phyloP scores from a whole-genome alignment of 2,797 vertebrate genomes.

The Distichodus sexfasciatus region DNA sequence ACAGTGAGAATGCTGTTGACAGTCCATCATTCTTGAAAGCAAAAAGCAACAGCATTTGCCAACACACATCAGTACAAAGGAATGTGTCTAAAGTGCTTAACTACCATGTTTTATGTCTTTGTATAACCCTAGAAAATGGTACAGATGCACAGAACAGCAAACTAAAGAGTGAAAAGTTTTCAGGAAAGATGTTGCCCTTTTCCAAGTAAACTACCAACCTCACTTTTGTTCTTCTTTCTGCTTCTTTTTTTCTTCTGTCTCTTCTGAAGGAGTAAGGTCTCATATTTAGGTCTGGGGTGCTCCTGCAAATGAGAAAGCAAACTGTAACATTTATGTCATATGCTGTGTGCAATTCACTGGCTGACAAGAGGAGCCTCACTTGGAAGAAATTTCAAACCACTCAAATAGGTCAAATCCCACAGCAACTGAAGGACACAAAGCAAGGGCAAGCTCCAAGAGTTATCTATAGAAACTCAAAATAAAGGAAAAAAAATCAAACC shows the following conservation, averaged over 20 bases:
- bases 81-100: background rate
- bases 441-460: slow-evolving; percentile 32
- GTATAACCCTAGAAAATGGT: background rate
- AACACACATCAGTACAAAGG: background rate
- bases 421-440: slow-evolving; percentile 36
- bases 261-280: slow-evolving; percentile 87
- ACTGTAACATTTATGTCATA: slow-evolving; percentile 4
- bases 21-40: slow-evolving; percentile 24
- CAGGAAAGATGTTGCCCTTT: background rate
- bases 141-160: background rate
- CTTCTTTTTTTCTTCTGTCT: slow-evolving; percentile 75
- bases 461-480: background rate
- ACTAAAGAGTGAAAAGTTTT: background rate
- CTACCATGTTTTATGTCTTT: background rate
- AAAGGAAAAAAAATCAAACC: slow-evolving; percentile 62
- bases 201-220: slow-evolving; percentile 68
- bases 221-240: slow-evolving; percentile 66
- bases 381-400: slow-evolving; percentile 39
- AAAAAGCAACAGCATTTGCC: background rate
- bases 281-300: slow-evolving; percentile 91
- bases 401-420: slow-evolving; percentile 40
- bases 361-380: background rate
- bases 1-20: slow-evolving; percentile 11
- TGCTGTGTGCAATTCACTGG: background rate
- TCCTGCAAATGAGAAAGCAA: slow-evolving; percentile 69